Evolutionary conservation across 53 echinoderm and acorn worm species (phyloP), one percentile per base, ranked within the genome.

Genomic region (Holothuria leucospilota): DNA sequence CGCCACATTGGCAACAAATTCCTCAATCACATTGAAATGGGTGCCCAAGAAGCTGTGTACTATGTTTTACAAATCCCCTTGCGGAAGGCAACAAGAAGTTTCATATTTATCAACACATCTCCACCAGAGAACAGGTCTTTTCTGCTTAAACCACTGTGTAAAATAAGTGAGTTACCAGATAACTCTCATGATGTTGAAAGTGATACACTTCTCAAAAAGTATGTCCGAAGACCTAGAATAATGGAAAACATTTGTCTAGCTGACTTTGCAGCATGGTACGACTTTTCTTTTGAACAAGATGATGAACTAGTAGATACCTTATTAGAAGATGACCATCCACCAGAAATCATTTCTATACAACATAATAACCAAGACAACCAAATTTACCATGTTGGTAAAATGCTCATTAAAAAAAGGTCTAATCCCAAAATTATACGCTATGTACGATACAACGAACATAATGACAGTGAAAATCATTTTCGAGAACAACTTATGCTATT

Each of bases 401-500:
- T 71, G 71, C 71, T 5, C 71, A 24, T 30, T 28, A 26, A 34
- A 20, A 71, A 78, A 78, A n/a, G 56, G 21, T 39, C 14, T 21
- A n/a, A n/a, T 1, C 8, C 72, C 12, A 71, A 56, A 29, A 56
- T 78, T 53, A 78, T 78, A 18, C 39, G 2, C 2, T 53, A 78
- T 51, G 58, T 78, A 6, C 51, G 14, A 2, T 78, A 51, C 11
- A 53, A 26, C 13, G 46, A 53, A 53, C 4, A 72, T 5, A 72
- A 30, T 9, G 41, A 72, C 29, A 28, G 5, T 2, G 34, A 71
- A 30, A 71, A n/a, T n/a, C n/a, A n/a, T n/a, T n/a, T 20, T 71
- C 16, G 78, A 78, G 78, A 78, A 51, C 56, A 51, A 78, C 53
- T 78, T 6, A 46, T 78, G 78, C 53, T 78, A 20, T 78, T 23